Evolutionary conservation across 2,888 invertebrate genomes (phyloP).

Genomic region (Euplexia lucipara): DNA sequence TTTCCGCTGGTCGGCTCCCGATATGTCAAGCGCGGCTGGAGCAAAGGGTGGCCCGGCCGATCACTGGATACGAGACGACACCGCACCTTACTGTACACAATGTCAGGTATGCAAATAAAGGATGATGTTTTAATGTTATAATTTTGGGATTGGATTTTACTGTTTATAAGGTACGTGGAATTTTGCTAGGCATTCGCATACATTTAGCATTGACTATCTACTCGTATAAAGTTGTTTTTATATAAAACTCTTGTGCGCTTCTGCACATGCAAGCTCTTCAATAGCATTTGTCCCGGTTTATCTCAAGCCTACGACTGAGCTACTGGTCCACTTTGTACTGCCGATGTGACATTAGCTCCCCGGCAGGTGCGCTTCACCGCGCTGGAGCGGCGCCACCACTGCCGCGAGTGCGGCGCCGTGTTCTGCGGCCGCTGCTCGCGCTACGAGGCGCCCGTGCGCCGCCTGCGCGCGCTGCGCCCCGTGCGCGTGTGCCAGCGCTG

Average conservation of each 20-base stretch:
- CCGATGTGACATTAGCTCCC: neutral
- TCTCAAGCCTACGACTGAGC: no score
- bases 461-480: constrained; percentile 97
- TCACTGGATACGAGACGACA: constrained; percentile 99
- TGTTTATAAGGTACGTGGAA: no score
- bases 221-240: no score
- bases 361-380: constrained; percentile 95
- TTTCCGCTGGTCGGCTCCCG: constrained; percentile 98
- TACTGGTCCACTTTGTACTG: no score
- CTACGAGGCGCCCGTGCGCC: constrained; percentile 98
- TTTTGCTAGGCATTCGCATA: no score
- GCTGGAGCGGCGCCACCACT: constrained; percentile 98
- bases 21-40: constrained; percentile 90
- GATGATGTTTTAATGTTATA: neutral
- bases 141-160: neutral
- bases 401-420: constrained; percentile 98
- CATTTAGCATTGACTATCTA: no score
- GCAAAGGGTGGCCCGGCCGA: constrained; percentile 96
- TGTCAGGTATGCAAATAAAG: constrained; percentile 92
- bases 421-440: constrained; percentile 99
- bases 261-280: no score
- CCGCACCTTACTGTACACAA: constrained; percentile 97
- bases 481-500: constrained; percentile 99
- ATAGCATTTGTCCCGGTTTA: no score
- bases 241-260: no score